Percentiles rank a stretch among this genome's conserved stretches.
phyloP scores from a whole-genome alignment of 2,797 vertebrate genomes.

The Malacoctenus gilli region DNA sequence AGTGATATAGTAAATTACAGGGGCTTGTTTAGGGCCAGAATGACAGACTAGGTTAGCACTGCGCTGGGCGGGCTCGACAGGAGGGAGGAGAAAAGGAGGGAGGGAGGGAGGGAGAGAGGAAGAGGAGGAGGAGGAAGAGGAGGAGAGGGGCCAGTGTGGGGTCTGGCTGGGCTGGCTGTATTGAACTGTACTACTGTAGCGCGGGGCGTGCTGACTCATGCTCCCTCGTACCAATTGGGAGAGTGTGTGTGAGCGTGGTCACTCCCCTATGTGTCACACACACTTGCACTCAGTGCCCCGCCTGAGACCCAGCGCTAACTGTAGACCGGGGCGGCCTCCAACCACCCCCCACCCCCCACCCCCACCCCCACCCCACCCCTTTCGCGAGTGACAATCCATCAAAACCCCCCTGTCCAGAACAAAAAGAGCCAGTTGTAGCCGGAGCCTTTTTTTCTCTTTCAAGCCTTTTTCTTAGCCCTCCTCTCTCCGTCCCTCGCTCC shows the following conservation, averaged over 20 bases:
- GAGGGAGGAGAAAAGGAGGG: conserved; percentile 25
- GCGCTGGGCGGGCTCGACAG: conserved; percentile 61
- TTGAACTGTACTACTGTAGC: conserved; percentile 78
- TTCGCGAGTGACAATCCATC: conserved; percentile 76
- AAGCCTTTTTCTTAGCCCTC: conserved; percentile 41
- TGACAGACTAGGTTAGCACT: conserved; percentile 63
- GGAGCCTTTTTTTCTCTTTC: conserved; percentile 66
- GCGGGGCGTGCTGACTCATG: conserved; percentile 84
- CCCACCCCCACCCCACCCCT: conserved; percentile 54
- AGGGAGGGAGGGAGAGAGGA: conserved; percentile 32
- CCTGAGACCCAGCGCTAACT: conserved; percentile 81
- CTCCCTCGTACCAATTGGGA: conserved; percentile 78
- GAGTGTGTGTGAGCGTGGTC: conserved; percentile 77
- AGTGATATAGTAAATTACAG: conserved; percentile 54
- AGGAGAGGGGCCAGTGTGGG: conserved; percentile 68
- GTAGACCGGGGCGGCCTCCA: conserved; percentile 64
- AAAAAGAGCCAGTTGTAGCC: conserved; percentile 79
- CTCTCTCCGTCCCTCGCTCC: conserved; percentile 26
- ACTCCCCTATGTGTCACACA: conserved; percentile 79
- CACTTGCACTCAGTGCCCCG: conserved; percentile 78
- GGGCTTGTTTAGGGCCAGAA: conserved; percentile 64
- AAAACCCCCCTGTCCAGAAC: conserved; percentile 74
- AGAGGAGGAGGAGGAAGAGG: conserved; percentile 8
- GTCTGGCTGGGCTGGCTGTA: conserved; percentile 70
- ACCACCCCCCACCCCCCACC: conserved; percentile 50